Conservation (phyloP, 2,113 vertebrate genomes). For the pig (Sus scrofa) region T2T-Sscrofa CM000830.6:22523001-22523500, state of each 20-base stretch:
- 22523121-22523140: conserved; percentile 72
- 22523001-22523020: conserved; percentile 24
- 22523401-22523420: not conserved
- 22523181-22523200: conserved; percentile 69
- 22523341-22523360: conserved; percentile 32
- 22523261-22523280: conserved; percentile 52
- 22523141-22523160: conserved; percentile 68
- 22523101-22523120: conserved; percentile 61
- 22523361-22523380: conserved; percentile 34
- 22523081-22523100: conserved; percentile 64
- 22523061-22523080: not conserved
- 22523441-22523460: not conserved
- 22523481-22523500: not conserved
- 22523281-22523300: conserved; percentile 56
- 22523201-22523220: conserved; percentile 73
- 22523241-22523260: conserved; percentile 64
- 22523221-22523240: conserved; percentile 55
- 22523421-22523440: not conserved
- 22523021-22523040: conserved; percentile 58
- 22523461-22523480: conserved; percentile 1
- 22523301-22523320: conserved; percentile 24
- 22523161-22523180: conserved; percentile 52
- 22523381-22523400: not conserved
- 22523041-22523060: conserved; percentile 43
- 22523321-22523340: conserved; percentile 12